Evolutionary conservation across 2,888 invertebrate species (phyloP).

Genomic region (Luperina testacea): DNA sequence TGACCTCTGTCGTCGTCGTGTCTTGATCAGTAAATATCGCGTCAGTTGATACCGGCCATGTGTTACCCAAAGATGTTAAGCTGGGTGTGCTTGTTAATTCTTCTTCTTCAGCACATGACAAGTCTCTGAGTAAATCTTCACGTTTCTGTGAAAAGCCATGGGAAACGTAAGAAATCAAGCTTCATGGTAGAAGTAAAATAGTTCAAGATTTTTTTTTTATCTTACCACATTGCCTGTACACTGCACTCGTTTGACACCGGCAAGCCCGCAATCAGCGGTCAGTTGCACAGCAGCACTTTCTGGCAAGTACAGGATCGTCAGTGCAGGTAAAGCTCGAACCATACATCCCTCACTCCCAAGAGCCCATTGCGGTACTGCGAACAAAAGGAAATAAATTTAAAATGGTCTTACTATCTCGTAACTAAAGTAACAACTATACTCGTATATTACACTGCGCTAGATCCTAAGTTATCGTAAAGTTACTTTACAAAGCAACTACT

Average conservation of each 20-base stretch:
- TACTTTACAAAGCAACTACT: conserved; percentile 46
- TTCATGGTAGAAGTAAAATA: neutral
- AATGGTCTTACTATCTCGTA: conserved; percentile 7
- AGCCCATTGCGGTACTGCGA: conserved; percentile 94
- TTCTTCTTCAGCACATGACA: conserved; percentile 90
- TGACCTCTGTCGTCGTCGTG: conserved; percentile 71
- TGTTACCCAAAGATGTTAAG: conserved; percentile 70
- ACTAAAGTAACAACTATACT: conserved; percentile 14
- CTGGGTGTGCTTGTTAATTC: conserved; percentile 77
- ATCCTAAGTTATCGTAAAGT: conserved; percentile 50
- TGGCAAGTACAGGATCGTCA: conserved; percentile 93
- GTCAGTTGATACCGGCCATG: conserved; percentile 74
- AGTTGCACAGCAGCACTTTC: conserved; percentile 94
- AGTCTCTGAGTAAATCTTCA: conserved; percentile 90
- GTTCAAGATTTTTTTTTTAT: neutral
- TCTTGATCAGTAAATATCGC: conserved; percentile 76
- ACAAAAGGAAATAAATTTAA: conserved; percentile 49
- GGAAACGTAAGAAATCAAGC: neutral
- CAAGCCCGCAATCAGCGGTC: conserved; percentile 93
- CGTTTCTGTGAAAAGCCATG: conserved; percentile 88
- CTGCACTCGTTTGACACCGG: conserved; percentile 93
- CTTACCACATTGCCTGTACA: conserved; percentile 94
- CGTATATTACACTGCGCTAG: conserved; percentile 17
- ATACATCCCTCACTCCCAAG: conserved; percentile 92
- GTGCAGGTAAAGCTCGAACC: conserved; percentile 92